A percentile compares a stretch with the other conserved stretches of the same genome.
These are phyloP conservation scores for Campylomormyrus tamandua DNA, from an alignment of 2,113 vertebrate genomes.

Conservation along the genomic window DNA sequence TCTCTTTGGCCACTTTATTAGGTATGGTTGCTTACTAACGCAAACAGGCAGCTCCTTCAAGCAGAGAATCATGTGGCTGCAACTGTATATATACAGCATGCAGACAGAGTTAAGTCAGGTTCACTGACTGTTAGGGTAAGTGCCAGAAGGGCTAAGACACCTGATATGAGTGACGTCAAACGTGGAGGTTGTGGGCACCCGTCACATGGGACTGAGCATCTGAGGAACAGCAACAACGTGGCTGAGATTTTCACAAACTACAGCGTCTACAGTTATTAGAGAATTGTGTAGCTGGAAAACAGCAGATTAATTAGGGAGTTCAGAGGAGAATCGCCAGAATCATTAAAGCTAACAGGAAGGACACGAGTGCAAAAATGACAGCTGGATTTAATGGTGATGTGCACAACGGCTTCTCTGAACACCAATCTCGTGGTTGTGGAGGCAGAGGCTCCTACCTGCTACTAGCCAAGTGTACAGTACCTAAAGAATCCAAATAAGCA, in stretches of 20 bases:
- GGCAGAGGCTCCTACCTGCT: neutral
- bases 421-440: neutral
- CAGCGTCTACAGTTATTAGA: neutral
- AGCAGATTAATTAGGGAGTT: neutral
- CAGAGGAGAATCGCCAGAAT: neutral
- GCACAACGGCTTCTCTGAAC: neutral
- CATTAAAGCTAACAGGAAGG: neutral
- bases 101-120: neutral
- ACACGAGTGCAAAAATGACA: neutral
- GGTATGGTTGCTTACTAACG: neutral
- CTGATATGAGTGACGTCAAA: neutral
- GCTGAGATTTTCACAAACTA: neutral
- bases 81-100: neutral
- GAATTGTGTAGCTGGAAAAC: neutral
- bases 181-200: neutral
- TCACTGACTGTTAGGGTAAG: neutral
- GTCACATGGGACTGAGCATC: neutral
- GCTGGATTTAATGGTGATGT: neutral
- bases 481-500: neutral
- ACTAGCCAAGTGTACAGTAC: neutral
- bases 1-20: neutral
- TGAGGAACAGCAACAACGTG: neutral
- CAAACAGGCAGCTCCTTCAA: neutral
- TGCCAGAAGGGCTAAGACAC: neutral
- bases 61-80: neutral